Base-by-base conservation (phyloP, 2,113 vertebrate species). In the Semicossyphus pulcher region DNA sequence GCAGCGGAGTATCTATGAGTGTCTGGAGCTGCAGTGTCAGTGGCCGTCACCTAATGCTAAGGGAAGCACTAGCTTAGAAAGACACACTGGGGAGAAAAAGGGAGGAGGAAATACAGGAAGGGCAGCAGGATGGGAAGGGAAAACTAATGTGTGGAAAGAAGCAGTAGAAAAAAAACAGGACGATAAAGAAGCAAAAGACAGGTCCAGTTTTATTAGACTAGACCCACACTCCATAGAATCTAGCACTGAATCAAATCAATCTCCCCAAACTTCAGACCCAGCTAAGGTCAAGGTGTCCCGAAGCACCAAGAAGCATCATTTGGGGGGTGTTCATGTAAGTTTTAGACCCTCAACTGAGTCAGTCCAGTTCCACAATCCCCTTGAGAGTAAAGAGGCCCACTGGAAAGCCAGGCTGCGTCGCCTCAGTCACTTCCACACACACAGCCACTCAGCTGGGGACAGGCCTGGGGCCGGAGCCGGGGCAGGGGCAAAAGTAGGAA, bases 291-390 rank as follows among this genome's bases (percentile, higher is more conserved):
- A 96, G 89, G 91, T 94, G 20, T 94, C 94, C 83, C 95, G 95
- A 81, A 91, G 86, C 5, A 72, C 87, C 86, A 97, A 95, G 85
- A 97, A 96, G 72, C 93, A 93, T 62, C 95, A 95, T 76, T 78
- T 88, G 7, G 82, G 91, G 6, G 95, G 93, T 0, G 95, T 97
- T 80, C 97, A 99, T 48, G 98, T 99, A 85, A 97, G 96, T 83
- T 99, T 99, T 90, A 95, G 95, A 14, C 98, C 98, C 53, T 96
- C 97, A 64, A 99, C 97, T 23, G 98, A 99, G 80, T 98, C 96
- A 0, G 95, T 99, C 84, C 98, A 96, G 59, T 99, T 99, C 91
- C 97, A 97, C 90, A 99, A 97, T 86, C 97, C 97, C 67, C 92
- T 98, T 70, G 98, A 99, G 85, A 96, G 87, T 84, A 99, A 97